These are phyloP conservation scores for Drosophila kambysellisi DNA, from an alignment of 2,888 invertebrate genomes.

Conservation along the genomic window DNA sequence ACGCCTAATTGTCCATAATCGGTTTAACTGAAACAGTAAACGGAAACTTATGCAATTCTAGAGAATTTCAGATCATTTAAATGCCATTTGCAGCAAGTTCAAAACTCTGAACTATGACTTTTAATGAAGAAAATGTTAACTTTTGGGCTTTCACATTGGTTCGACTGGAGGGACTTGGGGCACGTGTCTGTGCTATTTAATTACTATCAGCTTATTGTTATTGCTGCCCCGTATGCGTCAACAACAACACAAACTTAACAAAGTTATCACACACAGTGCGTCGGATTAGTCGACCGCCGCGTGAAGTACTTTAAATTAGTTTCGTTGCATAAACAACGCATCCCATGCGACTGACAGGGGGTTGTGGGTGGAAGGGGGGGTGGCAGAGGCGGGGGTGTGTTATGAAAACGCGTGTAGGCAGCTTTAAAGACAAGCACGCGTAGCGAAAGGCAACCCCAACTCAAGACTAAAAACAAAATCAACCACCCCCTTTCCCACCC, in stretches of 20 bases:
- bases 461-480: constrained; percentile 19
- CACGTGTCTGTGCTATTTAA: constrained; percentile 71
- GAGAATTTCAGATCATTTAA: neutral
- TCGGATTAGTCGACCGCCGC: constrained; percentile 72
- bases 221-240: constrained; percentile 63
- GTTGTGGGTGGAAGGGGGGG: neutral
- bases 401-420: constrained; percentile 25
- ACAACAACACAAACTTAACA: constrained; percentile 61
- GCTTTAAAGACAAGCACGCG: constrained; percentile 29
- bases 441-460: constrained; percentile 40
- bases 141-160: constrained; percentile 5
- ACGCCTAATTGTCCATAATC: neutral
- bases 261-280: constrained; percentile 69
- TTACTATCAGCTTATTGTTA: constrained; percentile 76
- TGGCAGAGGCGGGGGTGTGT: neutral
- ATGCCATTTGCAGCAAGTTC: neutral
- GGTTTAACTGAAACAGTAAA: neutral
- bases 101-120: neutral
- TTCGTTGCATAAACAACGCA: constrained; percentile 75
- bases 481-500: neutral
- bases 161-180: constrained; percentile 6
- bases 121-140: neutral
- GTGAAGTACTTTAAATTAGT: constrained; percentile 80
- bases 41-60: neutral
- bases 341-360: neutral